A percentile compares a stretch with the other conserved stretches of the same genome.
Evolutionary conservation across 2,888 invertebrate genomes (phyloP).

Genomic region (Celastrina argiolus): DNA sequence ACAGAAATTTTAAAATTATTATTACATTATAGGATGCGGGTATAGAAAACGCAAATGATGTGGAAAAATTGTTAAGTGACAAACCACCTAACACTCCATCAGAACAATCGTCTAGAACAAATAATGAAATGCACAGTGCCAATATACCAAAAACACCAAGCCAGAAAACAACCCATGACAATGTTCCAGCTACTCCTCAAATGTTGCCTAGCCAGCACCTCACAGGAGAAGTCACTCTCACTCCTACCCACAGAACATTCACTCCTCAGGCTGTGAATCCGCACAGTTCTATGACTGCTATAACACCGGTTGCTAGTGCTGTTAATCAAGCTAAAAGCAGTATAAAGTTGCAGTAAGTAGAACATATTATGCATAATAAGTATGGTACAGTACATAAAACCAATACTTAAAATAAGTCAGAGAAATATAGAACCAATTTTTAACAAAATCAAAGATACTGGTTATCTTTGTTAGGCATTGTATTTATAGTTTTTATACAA

Average conservation of each 20-base stretch:
- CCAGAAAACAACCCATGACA: slow-evolving; percentile 19
- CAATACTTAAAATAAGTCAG: no score
- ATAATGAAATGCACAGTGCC: background rate
- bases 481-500: no score
- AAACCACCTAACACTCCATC: background rate
- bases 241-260: slow-evolving; percentile 60
- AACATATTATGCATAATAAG: background rate
- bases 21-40: background rate
- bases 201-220: slow-evolving; percentile 24
- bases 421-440: no score
- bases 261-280: slow-evolving; percentile 70
- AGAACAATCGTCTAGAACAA: background rate
- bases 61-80: no score
- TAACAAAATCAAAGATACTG: no score
- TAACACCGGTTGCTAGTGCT: slow-evolving; percentile 73
- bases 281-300: slow-evolving; percentile 72
- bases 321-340: slow-evolving; percentile 78
- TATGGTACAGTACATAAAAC: no score
- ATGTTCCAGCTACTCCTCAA: slow-evolving; percentile 29
- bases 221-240: slow-evolving; percentile 58
- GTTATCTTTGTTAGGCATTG: no score
- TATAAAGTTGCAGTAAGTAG: slow-evolving; percentile 79
- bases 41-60: background rate
- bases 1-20: no score
- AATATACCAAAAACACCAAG: background rate